Percentiles rank a stretch among this genome's conserved stretches.
phyloP scores from a whole-genome alignment of 2,113 vertebrate genomes.

The Pionites leucogaster region DNA sequence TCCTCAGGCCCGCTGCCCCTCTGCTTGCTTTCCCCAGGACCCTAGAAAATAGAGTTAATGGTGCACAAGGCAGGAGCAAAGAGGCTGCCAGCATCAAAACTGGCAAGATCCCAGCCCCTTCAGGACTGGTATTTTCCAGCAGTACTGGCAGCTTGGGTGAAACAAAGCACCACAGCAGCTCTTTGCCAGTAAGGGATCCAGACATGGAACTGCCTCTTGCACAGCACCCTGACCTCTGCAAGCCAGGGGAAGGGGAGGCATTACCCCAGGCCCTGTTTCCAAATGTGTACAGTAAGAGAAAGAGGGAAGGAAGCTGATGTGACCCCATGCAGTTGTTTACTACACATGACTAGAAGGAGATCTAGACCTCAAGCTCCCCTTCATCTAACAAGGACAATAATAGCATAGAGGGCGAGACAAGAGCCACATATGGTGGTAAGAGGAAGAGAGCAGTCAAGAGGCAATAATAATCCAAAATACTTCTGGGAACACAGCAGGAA shows the following conservation, averaged over 20 bases:
- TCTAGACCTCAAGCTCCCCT: neutral
- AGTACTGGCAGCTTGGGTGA: neutral
- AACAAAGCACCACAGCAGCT: neutral
- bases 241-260: neutral
- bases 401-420: neutral
- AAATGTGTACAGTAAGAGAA: neutral
- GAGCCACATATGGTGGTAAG: neutral
- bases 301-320: neutral
- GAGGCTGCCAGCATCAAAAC: neutral
- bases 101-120: neutral
- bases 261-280: neutral
- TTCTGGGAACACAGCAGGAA: slow-evolving; percentile 17
- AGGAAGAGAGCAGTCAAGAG: neutral
- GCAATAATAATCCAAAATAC: slow-evolving; percentile 11
- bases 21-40: neutral
- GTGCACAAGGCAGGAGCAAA: neutral
- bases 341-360: neutral
- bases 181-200: neutral
- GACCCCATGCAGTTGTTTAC: neutral
- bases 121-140: neutral
- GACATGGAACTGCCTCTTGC: neutral
- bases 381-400: neutral
- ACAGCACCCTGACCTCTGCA: neutral
- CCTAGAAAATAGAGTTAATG: neutral
- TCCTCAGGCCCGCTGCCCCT: neutral